These are phyloP conservation scores for Phyllotreta cruciferae DNA, from an alignment of 2,888 invertebrate species.

Conservation along the genomic window DNA sequence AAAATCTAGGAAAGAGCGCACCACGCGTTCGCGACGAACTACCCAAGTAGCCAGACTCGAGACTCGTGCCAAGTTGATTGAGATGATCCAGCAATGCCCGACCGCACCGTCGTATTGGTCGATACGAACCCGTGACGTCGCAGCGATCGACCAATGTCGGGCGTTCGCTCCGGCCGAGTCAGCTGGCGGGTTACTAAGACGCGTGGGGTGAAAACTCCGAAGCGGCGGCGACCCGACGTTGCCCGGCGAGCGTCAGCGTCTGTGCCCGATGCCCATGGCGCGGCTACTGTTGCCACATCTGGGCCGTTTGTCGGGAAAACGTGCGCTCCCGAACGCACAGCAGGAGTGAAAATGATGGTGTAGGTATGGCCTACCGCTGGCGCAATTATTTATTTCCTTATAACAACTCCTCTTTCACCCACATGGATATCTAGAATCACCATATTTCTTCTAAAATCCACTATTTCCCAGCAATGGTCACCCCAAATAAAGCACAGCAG, in stretches of 20 bases:
- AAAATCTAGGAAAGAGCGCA: constrained; percentile 51
- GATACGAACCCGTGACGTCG: constrained; percentile 57
- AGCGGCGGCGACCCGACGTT: constrained; percentile 23
- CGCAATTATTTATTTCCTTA: no score
- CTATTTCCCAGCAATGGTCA: no score
- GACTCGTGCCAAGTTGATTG: constrained; percentile 58
- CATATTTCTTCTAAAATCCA: no score
- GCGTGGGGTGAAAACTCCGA: constrained; percentile 50
- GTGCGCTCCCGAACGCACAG: constrained; percentile 1
- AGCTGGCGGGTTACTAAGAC: constrained; percentile 57
- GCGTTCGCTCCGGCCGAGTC: constrained; percentile 57
- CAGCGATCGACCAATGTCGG: constrained; percentile 55
- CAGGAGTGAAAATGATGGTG: constrained; percentile 11
- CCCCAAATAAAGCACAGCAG: no score
- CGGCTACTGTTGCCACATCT: constrained; percentile 18
- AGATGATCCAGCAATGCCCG: constrained; percentile 59
- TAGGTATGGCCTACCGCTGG: background rate
- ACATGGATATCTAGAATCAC: no score
- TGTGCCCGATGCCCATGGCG: constrained; percentile 24
- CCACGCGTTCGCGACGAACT: constrained; percentile 53
- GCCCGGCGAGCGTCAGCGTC: constrained; percentile 26
- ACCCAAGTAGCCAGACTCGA: constrained; percentile 54
- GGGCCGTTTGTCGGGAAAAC: background rate
- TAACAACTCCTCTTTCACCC: no score
- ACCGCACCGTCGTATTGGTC: constrained; percentile 59